Evolutionary conservation across 1,140 invertebrate genomes (phyloP).

Genomic region (Elysia chlorotica): DNA sequence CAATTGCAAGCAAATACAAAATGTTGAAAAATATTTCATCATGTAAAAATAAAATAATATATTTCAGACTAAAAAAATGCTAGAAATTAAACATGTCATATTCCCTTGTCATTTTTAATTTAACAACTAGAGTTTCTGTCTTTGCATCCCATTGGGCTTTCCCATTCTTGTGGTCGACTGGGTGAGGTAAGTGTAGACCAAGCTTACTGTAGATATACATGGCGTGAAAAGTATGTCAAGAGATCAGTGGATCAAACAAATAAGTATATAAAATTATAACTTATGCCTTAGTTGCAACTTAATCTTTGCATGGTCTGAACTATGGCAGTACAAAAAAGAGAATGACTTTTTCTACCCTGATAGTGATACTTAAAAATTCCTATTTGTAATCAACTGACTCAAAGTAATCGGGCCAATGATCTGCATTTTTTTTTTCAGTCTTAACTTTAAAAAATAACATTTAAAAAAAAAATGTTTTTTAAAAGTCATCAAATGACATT

Average conservation of each 20-base stretch:
- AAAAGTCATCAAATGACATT: too few relatives aligned
- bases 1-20: background rate
- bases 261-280: background rate
- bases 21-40: background rate
- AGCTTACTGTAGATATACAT: constrained; percentile 63
- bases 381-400: too few relatives aligned
- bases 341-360: too few relatives aligned
- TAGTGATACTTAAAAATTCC: too few relatives aligned
- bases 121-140: constrained; percentile 72
- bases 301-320: background rate
- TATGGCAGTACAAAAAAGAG: too few relatives aligned
- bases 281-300: background rate
- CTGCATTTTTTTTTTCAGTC: too few relatives aligned
- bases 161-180: constrained; percentile 77
- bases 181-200: constrained; percentile 77
- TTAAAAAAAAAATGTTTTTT: too few relatives aligned
- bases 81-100: constrained; percentile 81
- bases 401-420: too few relatives aligned
- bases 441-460: too few relatives aligned
- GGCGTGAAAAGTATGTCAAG: background rate
- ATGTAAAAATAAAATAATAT: background rate
- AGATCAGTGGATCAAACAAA: background rate
- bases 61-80: background rate
- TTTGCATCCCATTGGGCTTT: constrained; percentile 79
- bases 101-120: constrained; percentile 74